Percentiles rank a stretch among this genome's conserved stretches.
Conservation (phyloP, 2,888 invertebrate species). For the Azorinus chamasolen region DNA sequence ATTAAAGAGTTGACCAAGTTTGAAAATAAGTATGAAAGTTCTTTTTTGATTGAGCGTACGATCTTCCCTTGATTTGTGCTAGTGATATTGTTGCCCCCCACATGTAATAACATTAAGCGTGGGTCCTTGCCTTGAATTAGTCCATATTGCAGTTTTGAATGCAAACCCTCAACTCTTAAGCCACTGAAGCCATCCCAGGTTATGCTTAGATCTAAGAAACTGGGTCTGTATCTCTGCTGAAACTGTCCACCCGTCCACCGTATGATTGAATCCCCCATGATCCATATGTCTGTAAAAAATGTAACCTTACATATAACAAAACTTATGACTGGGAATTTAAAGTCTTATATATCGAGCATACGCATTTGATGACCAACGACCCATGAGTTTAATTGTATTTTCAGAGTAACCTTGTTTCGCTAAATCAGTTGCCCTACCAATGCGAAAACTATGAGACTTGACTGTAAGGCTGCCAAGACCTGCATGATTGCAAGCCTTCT, state of each 20-base stretch:
- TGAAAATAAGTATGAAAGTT: constrained; percentile 6
- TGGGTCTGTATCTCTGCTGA: neutral
- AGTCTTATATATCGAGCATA: constrained; percentile 26
- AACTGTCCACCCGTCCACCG: constrained; percentile 20
- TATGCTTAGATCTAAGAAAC: neutral
- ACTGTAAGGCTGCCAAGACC: neutral
- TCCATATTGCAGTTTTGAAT: constrained; percentile 16
- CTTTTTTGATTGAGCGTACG: constrained; percentile 1
- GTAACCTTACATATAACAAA: neutral
- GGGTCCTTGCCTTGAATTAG: constrained; percentile 13
- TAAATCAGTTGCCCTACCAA: constrained; percentile 34
- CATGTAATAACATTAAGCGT: constrained; percentile 15
- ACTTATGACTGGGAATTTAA: neutral
- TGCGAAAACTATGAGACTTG: constrained; percentile 29
- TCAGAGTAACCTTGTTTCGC: constrained; percentile 16
- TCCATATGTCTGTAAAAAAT: constrained; percentile 35
- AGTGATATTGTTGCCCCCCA: constrained; percentile 35
- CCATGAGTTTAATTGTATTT: constrained; percentile 34
- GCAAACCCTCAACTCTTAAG: constrained; percentile 4
- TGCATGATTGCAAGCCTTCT: constrained; percentile 6
- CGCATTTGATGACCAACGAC: constrained; percentile 30
- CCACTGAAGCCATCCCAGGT: constrained; percentile 25
- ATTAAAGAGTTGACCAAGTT: constrained; percentile 11
- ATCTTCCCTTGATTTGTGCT: constrained; percentile 21
- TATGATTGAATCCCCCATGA: constrained; percentile 33